A percentile compares a stretch with the other conserved stretches of the same genome.
phyloP scores from a whole-genome alignment of 2,888 invertebrate species.

The Gortyna flavago region DNA sequence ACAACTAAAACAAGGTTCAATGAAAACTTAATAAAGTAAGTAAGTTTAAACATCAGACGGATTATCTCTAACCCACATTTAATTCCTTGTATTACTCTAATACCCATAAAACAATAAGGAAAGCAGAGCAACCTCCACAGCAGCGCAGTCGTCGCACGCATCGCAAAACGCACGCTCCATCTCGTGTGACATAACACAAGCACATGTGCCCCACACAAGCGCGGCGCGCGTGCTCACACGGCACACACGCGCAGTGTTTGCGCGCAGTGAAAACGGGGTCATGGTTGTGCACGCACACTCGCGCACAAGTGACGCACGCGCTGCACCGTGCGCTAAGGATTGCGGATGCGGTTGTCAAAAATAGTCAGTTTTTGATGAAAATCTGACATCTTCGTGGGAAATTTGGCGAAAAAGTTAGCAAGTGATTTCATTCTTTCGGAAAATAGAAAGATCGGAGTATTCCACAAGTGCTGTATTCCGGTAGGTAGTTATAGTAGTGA shows the following conservation, averaged over 20 bases:
- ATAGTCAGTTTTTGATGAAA: conserved; percentile 24
- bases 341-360: conserved; percentile 76
- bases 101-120: conserved; percentile 30
- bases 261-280: conserved; percentile 85
- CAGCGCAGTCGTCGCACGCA: conserved; percentile 42
- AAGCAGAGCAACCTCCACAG: conserved; percentile 58
- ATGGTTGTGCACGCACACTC: conserved; percentile 78
- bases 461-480: background rate
- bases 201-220: conserved; percentile 67
- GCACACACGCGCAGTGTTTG: conserved; percentile 62
- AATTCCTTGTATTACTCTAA: conserved; percentile 13
- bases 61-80: conserved; percentile 23
- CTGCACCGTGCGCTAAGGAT: conserved; percentile 68
- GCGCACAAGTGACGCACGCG: conserved; percentile 67
- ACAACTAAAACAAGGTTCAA: conserved; percentile 15
- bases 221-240: conserved; percentile 26
- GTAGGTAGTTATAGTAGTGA: background rate
- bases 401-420: background rate
- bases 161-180: conserved; percentile 64
- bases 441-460: background rate
- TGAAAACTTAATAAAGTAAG: conserved; percentile 11
- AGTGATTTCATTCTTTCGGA: background rate
- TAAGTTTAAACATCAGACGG: background rate
- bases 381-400: background rate
- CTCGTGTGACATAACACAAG: conserved; percentile 81